A percentile compares a stretch with the other conserved stretches of the same genome.
phyloP scores from a whole-genome alignment of 2,888 invertebrate genomes.

The Xanthia togata region DNA sequence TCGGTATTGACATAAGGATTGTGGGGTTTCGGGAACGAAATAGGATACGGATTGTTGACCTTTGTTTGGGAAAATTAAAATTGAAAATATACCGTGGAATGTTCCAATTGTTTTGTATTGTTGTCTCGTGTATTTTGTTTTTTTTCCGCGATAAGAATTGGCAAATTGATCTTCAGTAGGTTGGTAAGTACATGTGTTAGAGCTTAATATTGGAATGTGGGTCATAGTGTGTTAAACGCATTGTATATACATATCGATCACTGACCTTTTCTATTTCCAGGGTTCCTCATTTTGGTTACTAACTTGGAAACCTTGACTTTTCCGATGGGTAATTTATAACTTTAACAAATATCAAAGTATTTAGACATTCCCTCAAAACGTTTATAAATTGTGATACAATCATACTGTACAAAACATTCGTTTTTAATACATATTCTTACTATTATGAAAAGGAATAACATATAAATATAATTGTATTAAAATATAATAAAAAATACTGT shows the following conservation, averaged over 20 bases:
- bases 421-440: background rate
- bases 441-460: background rate
- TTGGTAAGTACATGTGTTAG: background rate
- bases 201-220: background rate
- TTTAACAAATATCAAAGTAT: background rate
- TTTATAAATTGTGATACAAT: background rate
- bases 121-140: background rate
- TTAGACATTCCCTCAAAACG: background rate
- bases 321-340: background rate
- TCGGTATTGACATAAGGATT: constrained; percentile 52
- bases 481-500: constrained; percentile 26
- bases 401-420: background rate
- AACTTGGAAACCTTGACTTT: background rate
- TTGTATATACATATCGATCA: background rate
- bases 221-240: background rate
- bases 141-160: background rate
- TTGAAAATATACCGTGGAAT: constrained; percentile 21
- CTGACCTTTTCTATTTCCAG: background rate
- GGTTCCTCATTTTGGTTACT: too few species aligned
- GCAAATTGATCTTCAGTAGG: background rate
- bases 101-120: constrained; percentile 37
- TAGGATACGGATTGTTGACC: constrained; percentile 45
- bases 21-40: constrained; percentile 45
- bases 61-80: constrained; percentile 30
- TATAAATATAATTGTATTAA: background rate